Percentiles rank a stretch among this genome's conserved stretches.
Evolutionary conservation across 2,113 vertebrate species (phyloP).

Genomic region (Oxyruncus cristatus): DNA sequence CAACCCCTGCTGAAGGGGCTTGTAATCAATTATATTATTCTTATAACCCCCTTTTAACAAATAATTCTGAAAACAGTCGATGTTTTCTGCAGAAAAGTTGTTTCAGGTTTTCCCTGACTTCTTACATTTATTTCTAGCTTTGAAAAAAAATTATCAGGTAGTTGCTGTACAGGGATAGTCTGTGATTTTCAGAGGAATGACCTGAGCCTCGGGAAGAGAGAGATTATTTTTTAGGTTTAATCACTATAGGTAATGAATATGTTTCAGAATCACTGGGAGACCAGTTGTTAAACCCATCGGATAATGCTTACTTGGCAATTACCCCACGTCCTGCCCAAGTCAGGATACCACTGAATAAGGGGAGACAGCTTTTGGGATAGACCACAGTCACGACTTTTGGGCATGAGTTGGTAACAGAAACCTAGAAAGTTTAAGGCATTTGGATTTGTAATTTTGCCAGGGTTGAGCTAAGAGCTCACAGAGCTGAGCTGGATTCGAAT

Average conservation of each 20-base stretch:
- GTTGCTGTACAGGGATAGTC: neutral
- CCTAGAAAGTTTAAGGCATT: neutral
- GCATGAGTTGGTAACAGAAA: neutral
- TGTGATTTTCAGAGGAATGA: neutral
- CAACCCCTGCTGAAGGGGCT: neutral
- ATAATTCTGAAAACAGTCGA: neutral
- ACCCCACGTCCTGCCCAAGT: neutral
- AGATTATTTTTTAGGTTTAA: neutral
- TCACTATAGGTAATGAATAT: neutral
- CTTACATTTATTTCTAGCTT: neutral
- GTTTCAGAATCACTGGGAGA: neutral
- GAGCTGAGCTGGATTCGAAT: neutral
- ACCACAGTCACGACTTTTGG: neutral
- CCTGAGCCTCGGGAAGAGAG: neutral
- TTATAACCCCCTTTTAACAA: neutral
- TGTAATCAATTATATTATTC: neutral
- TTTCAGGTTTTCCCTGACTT: neutral
- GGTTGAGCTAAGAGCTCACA: neutral
- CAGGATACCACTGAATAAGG: neutral
- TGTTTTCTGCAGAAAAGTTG: neutral
- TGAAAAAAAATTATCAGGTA: neutral
- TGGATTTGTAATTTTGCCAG: neutral
- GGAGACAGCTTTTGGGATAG: neutral
- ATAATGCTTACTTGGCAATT: neutral
- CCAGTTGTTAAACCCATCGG: rapidly evolving